Evolutionary conservation across 2,797 vertebrate species (phyloP).

Genomic region (Enteromius paludinosus): DNA sequence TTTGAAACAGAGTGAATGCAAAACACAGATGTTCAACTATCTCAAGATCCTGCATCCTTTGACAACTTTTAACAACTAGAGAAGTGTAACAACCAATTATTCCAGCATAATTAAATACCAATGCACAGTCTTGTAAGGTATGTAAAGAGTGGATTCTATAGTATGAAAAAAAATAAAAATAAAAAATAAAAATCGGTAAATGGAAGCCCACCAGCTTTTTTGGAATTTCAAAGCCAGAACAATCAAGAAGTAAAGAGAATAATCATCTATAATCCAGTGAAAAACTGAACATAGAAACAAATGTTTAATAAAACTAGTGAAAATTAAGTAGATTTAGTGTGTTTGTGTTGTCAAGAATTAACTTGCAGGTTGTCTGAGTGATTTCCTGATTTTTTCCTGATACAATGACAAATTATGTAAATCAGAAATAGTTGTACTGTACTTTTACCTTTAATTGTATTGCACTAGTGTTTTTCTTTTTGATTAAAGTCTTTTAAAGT

Average conservation of each 20-base stretch:
- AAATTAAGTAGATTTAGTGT: neutral
- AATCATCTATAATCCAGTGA: neutral
- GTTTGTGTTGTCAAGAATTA: neutral
- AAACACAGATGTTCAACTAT: neutral
- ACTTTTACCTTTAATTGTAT: neutral
- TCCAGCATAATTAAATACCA: neutral
- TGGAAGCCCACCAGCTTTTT: neutral
- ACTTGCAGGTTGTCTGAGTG: neutral
- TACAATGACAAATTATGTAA: neutral
- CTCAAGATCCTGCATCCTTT: neutral
- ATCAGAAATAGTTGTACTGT: neutral
- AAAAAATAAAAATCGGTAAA: neutral
- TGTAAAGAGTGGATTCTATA: neutral
- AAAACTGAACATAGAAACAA: neutral
- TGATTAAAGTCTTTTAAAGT: neutral
- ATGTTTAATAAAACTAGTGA: neutral
- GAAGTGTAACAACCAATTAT: neutral
- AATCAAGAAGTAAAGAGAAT: neutral
- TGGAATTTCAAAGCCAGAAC: neutral
- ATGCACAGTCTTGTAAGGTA: neutral
- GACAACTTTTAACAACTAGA: neutral
- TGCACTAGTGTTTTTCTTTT: constrained; percentile 14
- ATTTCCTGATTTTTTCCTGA: too few species aligned
- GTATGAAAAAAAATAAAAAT: neutral
- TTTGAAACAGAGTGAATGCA: neutral